phyloP scores from a whole-genome alignment of 2,888 invertebrate species.

The Drosophila mimetica region DNA sequence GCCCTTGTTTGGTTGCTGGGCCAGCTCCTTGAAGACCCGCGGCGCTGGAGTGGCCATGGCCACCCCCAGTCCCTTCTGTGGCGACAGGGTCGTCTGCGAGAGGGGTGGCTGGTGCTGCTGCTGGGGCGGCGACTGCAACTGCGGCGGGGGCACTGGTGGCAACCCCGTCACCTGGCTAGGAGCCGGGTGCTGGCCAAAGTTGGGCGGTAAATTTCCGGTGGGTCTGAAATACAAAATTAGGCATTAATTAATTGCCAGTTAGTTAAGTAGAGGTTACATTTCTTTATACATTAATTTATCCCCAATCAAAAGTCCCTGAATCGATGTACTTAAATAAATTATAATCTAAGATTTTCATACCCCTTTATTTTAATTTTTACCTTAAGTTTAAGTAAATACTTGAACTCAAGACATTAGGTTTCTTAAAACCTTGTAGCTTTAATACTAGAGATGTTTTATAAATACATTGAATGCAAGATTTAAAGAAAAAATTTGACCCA shows the following conservation, averaged over 20 bases:
- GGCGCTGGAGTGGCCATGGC: constrained; percentile 83
- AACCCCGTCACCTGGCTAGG: constrained; percentile 64
- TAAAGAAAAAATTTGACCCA: too few relatives aligned
- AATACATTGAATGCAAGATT: too few relatives aligned
- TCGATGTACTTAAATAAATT: too few relatives aligned
- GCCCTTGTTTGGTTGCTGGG: constrained; percentile 76
- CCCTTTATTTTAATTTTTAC: too few relatives aligned
- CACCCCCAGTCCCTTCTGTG: constrained; percentile 69
- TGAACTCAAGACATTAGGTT: too few relatives aligned
- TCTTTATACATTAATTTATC: too few relatives aligned
- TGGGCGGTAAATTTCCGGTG: constrained; percentile 85
- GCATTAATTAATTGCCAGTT: neutral
- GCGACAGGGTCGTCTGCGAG: constrained; percentile 45
- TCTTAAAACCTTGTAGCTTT: too few relatives aligned
- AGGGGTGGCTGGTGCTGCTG: constrained; percentile 18
- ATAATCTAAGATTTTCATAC: too few relatives aligned
- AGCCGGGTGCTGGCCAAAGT: constrained; percentile 74
- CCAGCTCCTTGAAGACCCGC: constrained; percentile 83
- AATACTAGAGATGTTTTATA: too few relatives aligned
- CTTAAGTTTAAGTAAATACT: too few relatives aligned
- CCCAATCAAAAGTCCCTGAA: too few relatives aligned
- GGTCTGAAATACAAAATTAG: constrained; percentile 84
- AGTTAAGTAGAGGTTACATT: too few relatives aligned
- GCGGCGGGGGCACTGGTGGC: constrained; percentile 60
- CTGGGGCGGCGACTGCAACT: constrained; percentile 43